phyloP scores from a whole-genome alignment of 1,140 invertebrate genomes.

The Battus philenor region DNA sequence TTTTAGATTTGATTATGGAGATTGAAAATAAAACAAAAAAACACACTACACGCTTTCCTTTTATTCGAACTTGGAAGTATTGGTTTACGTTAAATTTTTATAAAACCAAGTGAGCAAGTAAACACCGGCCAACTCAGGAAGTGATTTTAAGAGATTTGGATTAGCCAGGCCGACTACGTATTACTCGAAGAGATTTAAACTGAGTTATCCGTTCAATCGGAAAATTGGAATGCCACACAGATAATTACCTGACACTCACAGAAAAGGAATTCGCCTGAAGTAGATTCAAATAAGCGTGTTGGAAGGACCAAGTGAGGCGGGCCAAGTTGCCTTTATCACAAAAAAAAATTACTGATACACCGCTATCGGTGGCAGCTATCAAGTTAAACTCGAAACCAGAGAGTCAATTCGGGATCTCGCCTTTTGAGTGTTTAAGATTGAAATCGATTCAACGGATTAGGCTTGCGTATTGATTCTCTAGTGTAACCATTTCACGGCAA shows the following conservation, averaged over 20 bases:
- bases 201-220: conserved; percentile 74
- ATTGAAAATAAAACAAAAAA: too few species aligned
- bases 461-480: not conserved
- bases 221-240: conserved; percentile 76
- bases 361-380: conserved; percentile 41
- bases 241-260: conserved; percentile 76
- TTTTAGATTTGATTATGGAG: too few species aligned
- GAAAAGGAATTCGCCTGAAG: conserved; percentile 67
- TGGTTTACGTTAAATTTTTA: too few species aligned
- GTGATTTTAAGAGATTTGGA: conserved; percentile 55
- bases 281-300: conserved; percentile 71
- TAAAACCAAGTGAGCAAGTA: too few species aligned
- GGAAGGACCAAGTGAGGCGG: conserved; percentile 55
- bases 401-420: conserved; percentile 39
- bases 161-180: conserved; percentile 61
- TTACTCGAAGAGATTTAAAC: conserved; percentile 73
- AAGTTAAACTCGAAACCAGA: conserved; percentile 40
- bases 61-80: too few species aligned
- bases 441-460: conserved; percentile 19
- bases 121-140: conserved; percentile 30
- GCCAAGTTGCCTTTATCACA: conserved; percentile 38
- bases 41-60: too few species aligned
- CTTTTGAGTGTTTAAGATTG: conserved; percentile 27
- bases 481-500: not conserved
- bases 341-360: conserved; percentile 47